Conservation (phyloP, 2,797 vertebrate species). For the Argentina silus region DNA sequence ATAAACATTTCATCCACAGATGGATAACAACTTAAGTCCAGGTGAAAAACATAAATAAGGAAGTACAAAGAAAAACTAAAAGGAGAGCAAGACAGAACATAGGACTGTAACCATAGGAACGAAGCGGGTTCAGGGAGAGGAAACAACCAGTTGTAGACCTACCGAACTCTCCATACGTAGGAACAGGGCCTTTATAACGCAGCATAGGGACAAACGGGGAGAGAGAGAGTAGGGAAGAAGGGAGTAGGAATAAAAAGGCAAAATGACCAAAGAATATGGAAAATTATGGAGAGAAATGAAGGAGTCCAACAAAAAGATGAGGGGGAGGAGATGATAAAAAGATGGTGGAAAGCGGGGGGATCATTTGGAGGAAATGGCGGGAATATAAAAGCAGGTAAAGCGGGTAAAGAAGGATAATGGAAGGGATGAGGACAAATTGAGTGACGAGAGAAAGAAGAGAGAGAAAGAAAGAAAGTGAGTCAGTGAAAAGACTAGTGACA, state of each 20-base stretch:
- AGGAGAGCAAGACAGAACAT: background rate
- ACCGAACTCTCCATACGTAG: conserved; percentile 79
- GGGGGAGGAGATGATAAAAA: background rate
- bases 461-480: conserved; percentile 23
- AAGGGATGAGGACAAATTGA: background rate
- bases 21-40: background rate
- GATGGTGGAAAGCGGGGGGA: background rate
- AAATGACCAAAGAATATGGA: conserved; percentile 27
- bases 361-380: background rate
- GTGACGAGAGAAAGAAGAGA: background rate
- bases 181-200: conserved; percentile 72
- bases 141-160: conserved; percentile 58
- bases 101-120: background rate
- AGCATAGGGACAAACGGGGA: conserved; percentile 48
- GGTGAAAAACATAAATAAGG: too few relatives aligned
- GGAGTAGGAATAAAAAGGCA: conserved; percentile 37
- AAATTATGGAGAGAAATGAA: background rate
- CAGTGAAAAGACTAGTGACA: conserved; percentile 15
- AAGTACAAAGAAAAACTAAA: background rate
- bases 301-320: background rate
- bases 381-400: background rate
- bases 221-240: conserved; percentile 1
- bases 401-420: background rate
- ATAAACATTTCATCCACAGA: background rate
- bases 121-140: background rate